These are phyloP conservation scores for Platycheirus albimanus DNA, from an alignment of 2,888 invertebrate genomes.

Conservation along the genomic window DNA sequence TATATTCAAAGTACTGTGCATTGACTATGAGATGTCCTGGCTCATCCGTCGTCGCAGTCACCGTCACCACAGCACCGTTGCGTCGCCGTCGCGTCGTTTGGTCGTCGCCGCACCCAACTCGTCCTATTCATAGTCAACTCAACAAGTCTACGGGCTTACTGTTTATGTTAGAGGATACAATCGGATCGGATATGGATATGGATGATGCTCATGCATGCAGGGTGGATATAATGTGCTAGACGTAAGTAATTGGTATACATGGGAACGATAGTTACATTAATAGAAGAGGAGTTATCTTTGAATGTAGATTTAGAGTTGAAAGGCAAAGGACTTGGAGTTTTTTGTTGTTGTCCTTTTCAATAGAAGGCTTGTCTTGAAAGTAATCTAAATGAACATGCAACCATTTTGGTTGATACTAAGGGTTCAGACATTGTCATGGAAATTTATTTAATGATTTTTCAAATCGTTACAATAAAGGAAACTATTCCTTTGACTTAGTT, in stretches of 20 bases:
- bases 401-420: background rate
- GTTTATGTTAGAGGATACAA: background rate
- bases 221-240: conserved; percentile 18
- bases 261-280: conserved; percentile 1
- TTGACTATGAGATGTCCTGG: background rate
- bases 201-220: conserved; percentile 10
- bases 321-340: background rate
- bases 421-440: too few species aligned
- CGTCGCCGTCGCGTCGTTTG: too few species aligned
- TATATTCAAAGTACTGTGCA: background rate
- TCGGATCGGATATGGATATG: conserved; percentile 2
- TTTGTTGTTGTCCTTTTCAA: background rate
- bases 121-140: background rate
- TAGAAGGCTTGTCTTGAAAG: background rate
- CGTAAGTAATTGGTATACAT: conserved; percentile 30
- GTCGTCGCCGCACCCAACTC: background rate
- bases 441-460: too few species aligned
- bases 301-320: background rate
- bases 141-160: background rate
- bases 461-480: too few species aligned
- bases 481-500: too few species aligned
- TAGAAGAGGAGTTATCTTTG: background rate
- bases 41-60: too few species aligned
- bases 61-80: too few species aligned
- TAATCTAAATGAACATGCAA: background rate